Evolutionary conservation across 2,888 invertebrate species (phyloP).

Genomic region (Lasioglossum malachurum): DNA sequence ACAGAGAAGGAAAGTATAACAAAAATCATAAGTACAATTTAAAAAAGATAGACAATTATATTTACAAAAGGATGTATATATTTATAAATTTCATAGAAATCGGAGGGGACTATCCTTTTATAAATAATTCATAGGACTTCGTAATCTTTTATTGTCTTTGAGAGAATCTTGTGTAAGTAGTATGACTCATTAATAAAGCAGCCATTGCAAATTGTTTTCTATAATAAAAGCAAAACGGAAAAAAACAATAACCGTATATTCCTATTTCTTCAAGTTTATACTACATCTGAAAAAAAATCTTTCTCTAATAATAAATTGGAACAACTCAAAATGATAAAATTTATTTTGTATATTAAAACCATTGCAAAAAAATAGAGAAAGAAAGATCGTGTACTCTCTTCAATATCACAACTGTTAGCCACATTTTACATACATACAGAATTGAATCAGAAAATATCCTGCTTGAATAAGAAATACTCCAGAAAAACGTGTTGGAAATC

Average conservation of each 20-base stretch:
- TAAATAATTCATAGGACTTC: background rate
- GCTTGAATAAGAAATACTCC: too few relatives aligned
- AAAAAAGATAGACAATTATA: background rate
- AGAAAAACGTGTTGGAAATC: background rate
- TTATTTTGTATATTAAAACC: background rate
- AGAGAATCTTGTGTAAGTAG: background rate
- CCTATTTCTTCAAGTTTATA: background rate
- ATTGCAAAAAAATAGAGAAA: background rate
- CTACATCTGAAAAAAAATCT: too few relatives aligned
- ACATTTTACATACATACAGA: too few relatives aligned
- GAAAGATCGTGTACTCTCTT: background rate
- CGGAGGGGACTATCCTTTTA: background rate
- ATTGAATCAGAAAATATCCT: too few relatives aligned
- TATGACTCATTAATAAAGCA: slow-evolving; percentile 1
- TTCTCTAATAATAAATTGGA: too few relatives aligned
- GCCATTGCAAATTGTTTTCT: background rate
- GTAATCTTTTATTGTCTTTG: background rate
- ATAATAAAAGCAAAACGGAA: too few relatives aligned
- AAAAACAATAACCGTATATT: background rate
- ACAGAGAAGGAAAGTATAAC: background rate
- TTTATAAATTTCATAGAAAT: too few relatives aligned
- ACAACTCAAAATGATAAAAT: background rate
- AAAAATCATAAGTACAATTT: background rate
- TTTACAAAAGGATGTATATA: background rate
- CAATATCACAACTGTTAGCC: background rate